A percentile compares a stretch with the other conserved stretches of the same genome.
Evolutionary conservation across 2,113 vertebrate species (phyloP).

Genomic region (Pterocles gutturalis): DNA sequence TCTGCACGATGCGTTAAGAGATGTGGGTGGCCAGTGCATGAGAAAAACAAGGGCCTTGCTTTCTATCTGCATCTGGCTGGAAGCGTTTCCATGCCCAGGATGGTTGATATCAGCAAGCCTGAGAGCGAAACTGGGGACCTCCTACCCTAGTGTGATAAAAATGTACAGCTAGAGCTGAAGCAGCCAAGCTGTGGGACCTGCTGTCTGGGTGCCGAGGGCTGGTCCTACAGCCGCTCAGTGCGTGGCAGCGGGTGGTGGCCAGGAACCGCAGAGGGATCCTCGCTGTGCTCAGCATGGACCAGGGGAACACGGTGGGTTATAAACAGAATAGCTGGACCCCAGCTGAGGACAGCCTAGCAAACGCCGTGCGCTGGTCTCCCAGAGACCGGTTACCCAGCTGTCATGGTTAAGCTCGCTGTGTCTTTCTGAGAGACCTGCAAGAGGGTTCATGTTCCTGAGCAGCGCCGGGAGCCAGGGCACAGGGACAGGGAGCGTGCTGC

Average conservation of each 20-base stretch:
- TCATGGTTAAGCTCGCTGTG: background rate
- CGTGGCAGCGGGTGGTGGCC: background rate
- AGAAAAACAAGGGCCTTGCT: background rate
- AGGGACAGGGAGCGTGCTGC: background rate
- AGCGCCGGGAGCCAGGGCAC: background rate
- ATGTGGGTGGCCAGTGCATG: background rate
- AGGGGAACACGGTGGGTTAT: fast-evolving
- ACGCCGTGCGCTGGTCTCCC: fast-evolving
- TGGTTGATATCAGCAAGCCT: background rate
- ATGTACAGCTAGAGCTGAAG: background rate
- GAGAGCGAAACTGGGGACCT: background rate
- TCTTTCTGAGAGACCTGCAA: background rate
- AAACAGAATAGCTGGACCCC: background rate
- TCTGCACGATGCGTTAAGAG: background rate
- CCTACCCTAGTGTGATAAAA: background rate
- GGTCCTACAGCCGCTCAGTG: background rate
- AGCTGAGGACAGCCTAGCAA: background rate
- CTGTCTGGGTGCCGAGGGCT: background rate
- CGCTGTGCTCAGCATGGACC: background rate
- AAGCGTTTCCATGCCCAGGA: background rate
- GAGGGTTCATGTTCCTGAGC: background rate
- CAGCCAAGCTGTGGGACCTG: background rate
- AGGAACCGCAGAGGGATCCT: background rate
- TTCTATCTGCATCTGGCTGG: background rate
- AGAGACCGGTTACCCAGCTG: background rate